phyloP scores from a whole-genome alignment of 2,797 vertebrate genomes.

The Euthynnus affinis region DNA sequence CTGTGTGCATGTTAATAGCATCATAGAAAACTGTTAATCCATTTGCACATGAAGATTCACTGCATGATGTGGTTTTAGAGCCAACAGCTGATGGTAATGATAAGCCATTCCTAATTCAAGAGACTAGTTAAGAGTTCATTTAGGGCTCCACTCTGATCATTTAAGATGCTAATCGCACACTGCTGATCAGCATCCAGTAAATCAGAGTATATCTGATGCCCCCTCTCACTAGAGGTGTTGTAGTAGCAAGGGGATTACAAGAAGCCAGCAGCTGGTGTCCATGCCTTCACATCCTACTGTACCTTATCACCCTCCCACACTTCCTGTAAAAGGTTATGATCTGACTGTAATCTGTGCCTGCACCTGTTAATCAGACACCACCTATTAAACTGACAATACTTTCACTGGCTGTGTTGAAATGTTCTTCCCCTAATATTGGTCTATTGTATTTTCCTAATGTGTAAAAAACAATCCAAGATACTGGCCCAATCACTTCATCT shows the following conservation, averaged over 20 bases:
- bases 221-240: constrained; percentile 9
- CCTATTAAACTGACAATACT: background rate
- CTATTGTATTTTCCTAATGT: too few relatives aligned
- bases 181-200: constrained; percentile 49
- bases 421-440: background rate
- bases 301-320: constrained; percentile 23
- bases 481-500: background rate
- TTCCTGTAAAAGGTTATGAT: constrained; percentile 35
- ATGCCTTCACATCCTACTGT: constrained; percentile 13
- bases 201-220: constrained; percentile 35
- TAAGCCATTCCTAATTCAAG: constrained; percentile 47
- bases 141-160: constrained; percentile 42
- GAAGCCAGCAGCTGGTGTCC: constrained; percentile 48
- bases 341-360: constrained; percentile 49
- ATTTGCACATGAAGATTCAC: constrained; percentile 3
- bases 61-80: constrained; percentile 26
- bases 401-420: background rate
- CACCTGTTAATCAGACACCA: background rate
- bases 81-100: constrained; percentile 21
- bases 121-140: constrained; percentile 48
- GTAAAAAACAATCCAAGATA: background rate
- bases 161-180: constrained; percentile 35
- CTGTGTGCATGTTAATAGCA: background rate
- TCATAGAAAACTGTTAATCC: constrained; percentile 7
- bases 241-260: constrained; percentile 58